Percentiles rank a stretch among this genome's conserved stretches.
These are phyloP conservation scores for Julus scanicus DNA, from an alignment of 2,888 invertebrate species.

Conservation along the genomic window DNA sequence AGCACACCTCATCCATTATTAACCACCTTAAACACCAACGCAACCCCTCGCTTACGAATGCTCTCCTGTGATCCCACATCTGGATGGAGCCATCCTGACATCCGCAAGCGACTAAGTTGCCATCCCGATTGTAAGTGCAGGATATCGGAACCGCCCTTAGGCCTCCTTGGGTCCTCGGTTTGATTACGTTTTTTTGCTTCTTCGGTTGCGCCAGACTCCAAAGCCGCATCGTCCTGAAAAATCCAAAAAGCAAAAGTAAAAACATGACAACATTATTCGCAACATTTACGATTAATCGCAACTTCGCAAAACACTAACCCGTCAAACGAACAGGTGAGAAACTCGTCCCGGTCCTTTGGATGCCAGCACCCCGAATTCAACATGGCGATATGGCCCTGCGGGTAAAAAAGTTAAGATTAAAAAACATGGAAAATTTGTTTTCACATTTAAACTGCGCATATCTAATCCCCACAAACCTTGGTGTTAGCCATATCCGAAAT, in stretches of 20 bases:
- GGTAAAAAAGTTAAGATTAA: slow-evolving; percentile 53
- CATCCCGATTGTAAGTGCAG: slow-evolving; percentile 85
- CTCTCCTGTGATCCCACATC: slow-evolving; percentile 95
- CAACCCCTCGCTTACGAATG: slow-evolving; percentile 72
- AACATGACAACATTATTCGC: too few species aligned
- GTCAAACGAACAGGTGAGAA: slow-evolving; percentile 93
- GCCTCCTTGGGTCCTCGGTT: slow-evolving; percentile 87
- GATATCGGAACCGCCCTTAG: slow-evolving; percentile 86
- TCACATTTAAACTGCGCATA: not conserved
- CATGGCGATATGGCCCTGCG: slow-evolving; percentile 87
- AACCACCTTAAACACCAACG: not conserved
- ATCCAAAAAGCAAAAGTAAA: too few species aligned
- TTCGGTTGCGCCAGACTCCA: slow-evolving; percentile 88
- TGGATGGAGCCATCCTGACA: slow-evolving; percentile 96
- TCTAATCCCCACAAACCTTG: slow-evolving; percentile 68
- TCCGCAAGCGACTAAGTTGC: slow-evolving; percentile 87
- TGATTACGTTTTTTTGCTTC: slow-evolving; percentile 84
- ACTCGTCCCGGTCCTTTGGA: slow-evolving; percentile 89
- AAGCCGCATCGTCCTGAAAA: slow-evolving; percentile 78
- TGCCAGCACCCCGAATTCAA: slow-evolving; percentile 94
- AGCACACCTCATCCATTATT: not conserved
- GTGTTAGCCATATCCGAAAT: slow-evolving; percentile 93
- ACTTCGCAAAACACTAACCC: slow-evolving; percentile 71
- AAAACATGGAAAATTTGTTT: not conserved
- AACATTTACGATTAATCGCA: too few species aligned